Evolutionary conservation across 2,797 vertebrate species (phyloP).

Genomic region (Chanos chanos): DNA sequence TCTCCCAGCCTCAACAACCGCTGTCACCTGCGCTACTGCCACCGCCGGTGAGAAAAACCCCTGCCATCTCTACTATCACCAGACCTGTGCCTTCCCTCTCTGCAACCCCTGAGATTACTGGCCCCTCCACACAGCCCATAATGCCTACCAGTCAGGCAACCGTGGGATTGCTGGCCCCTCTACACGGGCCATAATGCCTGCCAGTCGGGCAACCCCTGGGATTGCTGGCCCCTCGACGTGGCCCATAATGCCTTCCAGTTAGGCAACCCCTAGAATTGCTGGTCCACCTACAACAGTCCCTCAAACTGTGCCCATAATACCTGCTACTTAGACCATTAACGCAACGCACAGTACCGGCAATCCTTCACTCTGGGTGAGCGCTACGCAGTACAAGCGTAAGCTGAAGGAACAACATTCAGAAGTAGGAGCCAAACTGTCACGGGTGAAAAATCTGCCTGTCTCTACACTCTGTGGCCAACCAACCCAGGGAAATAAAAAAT

Average conservation of each 20-base stretch:
- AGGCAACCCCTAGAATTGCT: too few species aligned
- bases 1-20: background rate
- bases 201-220: too few species aligned
- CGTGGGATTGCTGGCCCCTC: too few species aligned
- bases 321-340: background rate
- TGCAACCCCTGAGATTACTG: too few species aligned
- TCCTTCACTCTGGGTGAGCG: background rate
- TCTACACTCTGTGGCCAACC: background rate
- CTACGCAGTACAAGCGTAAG: too few species aligned
- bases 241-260: background rate
- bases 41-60: background rate
- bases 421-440: background rate
- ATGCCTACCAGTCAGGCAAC: too few species aligned
- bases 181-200: too few species aligned
- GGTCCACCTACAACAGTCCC: too few species aligned
- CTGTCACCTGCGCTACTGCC: too few species aligned
- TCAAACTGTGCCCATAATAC: background rate
- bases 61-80: background rate
- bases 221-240: background rate
- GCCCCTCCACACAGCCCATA: too few species aligned
- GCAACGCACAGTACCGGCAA: background rate
- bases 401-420: too few species aligned
- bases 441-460: background rate
- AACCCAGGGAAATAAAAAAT: slow-evolving; percentile 1
- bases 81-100: too few species aligned